Conservation (phyloP, 2,888 invertebrate species). For the Epinotia nisella region DNA sequence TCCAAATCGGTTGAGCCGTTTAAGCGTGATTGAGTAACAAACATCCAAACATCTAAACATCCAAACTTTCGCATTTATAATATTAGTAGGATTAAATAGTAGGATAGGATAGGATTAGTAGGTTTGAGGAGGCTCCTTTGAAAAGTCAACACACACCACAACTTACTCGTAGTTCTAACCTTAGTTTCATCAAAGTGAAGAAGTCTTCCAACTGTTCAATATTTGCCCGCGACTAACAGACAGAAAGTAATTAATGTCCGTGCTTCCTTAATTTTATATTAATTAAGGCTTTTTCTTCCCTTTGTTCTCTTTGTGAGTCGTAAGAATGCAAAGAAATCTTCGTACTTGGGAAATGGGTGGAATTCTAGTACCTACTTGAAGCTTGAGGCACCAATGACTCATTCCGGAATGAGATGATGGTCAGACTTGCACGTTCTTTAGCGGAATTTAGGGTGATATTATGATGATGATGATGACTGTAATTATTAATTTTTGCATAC, state of each 20-base stretch:
- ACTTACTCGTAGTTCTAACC: neutral
- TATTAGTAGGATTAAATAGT: too few relatives aligned
- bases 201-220: slow-evolving; percentile 10
- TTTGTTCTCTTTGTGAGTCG: slow-evolving; percentile 11
- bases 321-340: slow-evolving; percentile 7
- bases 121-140: too few relatives aligned
- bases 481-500: too few relatives aligned
- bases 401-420: neutral
- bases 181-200: neutral
- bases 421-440: too few relatives aligned
- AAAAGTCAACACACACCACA: neutral
- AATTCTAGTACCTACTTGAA: neutral
- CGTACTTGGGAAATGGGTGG: neutral
- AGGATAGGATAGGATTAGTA: too few relatives aligned
- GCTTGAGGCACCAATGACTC: neutral
- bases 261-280: slow-evolving; percentile 37
- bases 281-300: slow-evolving; percentile 19
- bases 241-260: slow-evolving; percentile 33
- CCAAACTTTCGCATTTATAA: too few relatives aligned
- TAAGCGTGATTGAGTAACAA: too few relatives aligned
- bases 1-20: too few relatives aligned
- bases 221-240: slow-evolving; percentile 12
- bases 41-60: too few relatives aligned
- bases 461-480: too few relatives aligned
- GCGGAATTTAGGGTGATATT: too few relatives aligned